A percentile compares a stretch with the other conserved stretches of the same genome.
Evolutionary conservation across 2,113 vertebrate genomes (phyloP).

Genomic region (Mormyrus lacerda): DNA sequence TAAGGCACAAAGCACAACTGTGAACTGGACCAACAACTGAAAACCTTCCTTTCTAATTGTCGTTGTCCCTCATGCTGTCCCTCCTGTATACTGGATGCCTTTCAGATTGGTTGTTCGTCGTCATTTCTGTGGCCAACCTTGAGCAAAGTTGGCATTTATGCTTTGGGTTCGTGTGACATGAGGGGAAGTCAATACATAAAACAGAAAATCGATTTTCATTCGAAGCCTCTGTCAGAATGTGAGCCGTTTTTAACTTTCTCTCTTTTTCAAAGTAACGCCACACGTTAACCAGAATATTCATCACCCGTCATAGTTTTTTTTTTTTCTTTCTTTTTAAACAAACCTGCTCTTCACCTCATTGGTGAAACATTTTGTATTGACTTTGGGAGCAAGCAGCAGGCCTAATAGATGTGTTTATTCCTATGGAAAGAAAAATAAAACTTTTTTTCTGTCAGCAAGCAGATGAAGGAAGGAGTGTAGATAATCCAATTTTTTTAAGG

Average conservation of each 20-base stretch:
- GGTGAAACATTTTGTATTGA: conserved; percentile 11
- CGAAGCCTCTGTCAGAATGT: neutral
- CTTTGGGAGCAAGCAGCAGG: conserved; percentile 1
- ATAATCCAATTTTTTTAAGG: neutral
- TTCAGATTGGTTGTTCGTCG: neutral
- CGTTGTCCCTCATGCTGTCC: neutral
- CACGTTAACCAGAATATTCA: neutral
- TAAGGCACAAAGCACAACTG: conserved; percentile 11
- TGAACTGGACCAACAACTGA: neutral
- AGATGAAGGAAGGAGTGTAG: neutral
- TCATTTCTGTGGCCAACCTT: neutral
- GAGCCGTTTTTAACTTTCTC: neutral
- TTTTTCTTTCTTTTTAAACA: neutral
- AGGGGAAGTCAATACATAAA: neutral
- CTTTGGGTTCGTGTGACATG: neutral
- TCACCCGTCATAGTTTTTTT: neutral
- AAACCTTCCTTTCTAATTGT: conserved; percentile 1
- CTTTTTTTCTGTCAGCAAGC: neutral
- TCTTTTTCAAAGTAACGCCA: neutral
- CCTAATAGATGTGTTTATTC: conserved; percentile 20
- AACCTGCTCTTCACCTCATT: neutral
- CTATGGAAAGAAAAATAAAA: conserved; percentile 15
- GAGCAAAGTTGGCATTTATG: neutral
- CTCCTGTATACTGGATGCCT: neutral
- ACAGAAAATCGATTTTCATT: neutral